These are phyloP conservation scores for Euplexia lucipara DNA, from an alignment of 2,888 invertebrate genomes.

Conservation along the genomic window DNA sequence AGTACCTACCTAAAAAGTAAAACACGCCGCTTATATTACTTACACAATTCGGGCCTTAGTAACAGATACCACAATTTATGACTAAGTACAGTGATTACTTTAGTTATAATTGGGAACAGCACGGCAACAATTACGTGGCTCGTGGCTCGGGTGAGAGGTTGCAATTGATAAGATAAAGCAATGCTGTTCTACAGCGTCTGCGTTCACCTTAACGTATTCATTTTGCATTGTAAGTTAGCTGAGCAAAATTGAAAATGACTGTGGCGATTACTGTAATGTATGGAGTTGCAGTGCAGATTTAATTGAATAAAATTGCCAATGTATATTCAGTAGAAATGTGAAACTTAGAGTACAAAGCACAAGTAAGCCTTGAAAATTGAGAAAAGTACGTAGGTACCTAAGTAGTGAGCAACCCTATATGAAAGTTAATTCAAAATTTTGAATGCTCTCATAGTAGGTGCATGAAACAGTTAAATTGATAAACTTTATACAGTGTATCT, in stretches of 20 bases:
- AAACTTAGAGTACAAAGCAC: too few relatives aligned
- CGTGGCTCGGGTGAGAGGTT: constrained; percentile 18
- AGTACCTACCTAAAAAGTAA: too few relatives aligned
- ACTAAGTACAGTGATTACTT: constrained; percentile 8
- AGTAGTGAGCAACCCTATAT: too few relatives aligned
- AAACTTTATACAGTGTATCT: too few relatives aligned
- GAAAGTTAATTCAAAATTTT: too few relatives aligned
- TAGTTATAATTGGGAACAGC: constrained; percentile 7
- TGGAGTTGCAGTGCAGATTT: neutral
- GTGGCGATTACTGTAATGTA: neutral
- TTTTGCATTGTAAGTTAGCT: neutral
- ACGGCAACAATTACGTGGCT: constrained; percentile 28
- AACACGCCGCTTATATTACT: too few relatives aligned
- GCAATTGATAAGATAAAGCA: constrained; percentile 37
- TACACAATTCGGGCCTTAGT: neutral
- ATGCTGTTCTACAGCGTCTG: neutral
- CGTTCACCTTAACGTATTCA: constrained; percentile 1
- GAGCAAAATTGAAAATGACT: neutral
- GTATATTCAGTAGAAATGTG: too few relatives aligned
- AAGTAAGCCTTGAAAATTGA: too few relatives aligned
- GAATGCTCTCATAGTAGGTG: too few relatives aligned
- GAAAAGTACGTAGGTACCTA: too few relatives aligned
- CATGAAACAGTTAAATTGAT: too few relatives aligned
- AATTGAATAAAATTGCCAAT: neutral
- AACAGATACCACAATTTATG: neutral